Evolutionary conservation across 2,113 vertebrate species (phyloP), one percentile per base, ranked within the genome.

Genomic region (Scolopax mira): DNA sequence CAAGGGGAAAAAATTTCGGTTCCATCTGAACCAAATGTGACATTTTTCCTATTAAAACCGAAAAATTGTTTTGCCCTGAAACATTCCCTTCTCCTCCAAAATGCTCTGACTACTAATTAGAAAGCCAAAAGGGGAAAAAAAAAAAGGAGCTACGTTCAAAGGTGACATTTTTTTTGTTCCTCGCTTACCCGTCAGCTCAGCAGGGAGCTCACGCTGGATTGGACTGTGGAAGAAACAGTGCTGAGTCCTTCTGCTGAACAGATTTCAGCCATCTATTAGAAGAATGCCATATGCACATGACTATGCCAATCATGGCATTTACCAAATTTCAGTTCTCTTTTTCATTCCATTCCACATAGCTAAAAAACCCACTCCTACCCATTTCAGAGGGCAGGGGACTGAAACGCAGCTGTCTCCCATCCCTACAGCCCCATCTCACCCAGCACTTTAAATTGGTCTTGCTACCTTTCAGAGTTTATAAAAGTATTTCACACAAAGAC

Each of bases 11-110:
- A 95, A 96, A 96, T 16, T 82, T 49, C 54, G 30, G 95, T 97
- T 93, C 94, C 95, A 87, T 93, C 78, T 0, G 93, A 96, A 96
- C 94, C 96, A 96, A 79, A 94, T 93, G 83, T 64, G 48, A 90
- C 72, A 79, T 91, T 95, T 96, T 95, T 85, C 91, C 80, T 97
- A 94, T 97, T 96, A 88, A 97, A 97, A 94, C 91, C 94, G 89
- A 96, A 96, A 96, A 96, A 91, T 62, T 27, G 14, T 41, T 95
- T 88, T 71, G 75, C 85, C 92, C 93, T 90, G 81, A 95, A 95
- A 92, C 87, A 62, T 82, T 88, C 70, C n/a, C 35, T 89, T 92
- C 30, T 86, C 42, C 74, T 87, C 71, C 58, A 46, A 82, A 81
- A 49, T 55, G 44, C 49, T 95, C 70, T 0, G 0, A 85, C 48